Evolutionary conservation across 2,888 invertebrate species (phyloP).

Genomic region (Oligia latruncula): DNA sequence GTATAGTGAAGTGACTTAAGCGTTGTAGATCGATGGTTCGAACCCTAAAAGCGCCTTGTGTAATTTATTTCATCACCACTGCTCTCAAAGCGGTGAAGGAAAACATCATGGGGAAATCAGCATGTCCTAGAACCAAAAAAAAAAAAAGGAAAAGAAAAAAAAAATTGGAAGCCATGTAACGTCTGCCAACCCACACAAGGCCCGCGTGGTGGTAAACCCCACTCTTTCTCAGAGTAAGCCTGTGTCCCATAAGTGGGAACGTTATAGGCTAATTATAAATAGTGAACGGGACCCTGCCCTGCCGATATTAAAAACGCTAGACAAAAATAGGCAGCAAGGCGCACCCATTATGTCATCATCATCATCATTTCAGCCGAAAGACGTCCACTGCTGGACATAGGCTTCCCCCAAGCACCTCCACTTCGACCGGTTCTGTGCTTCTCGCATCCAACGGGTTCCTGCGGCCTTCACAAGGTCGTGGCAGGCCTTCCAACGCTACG

Average conservation of each 20-base stretch:
- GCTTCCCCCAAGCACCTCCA: no score
- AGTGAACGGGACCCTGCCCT: not conserved
- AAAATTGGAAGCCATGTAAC: not conserved
- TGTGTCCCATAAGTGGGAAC: not conserved
- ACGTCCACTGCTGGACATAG: no score
- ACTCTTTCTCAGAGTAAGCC: not conserved
- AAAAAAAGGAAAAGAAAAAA: no score
- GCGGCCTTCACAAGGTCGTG: no score
- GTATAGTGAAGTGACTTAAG: not conserved
- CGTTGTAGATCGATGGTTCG: not conserved
- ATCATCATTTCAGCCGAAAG: no score
- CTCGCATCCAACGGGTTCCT: no score
- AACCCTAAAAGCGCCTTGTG: no score
- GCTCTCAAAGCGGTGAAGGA: not conserved
- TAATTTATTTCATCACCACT: not conserved
- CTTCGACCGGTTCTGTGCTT: no score
- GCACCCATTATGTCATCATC: no score
- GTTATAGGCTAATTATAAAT: not conserved
- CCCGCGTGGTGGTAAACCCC: not conserved
- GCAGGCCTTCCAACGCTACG: no score
- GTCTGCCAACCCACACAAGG: not conserved
- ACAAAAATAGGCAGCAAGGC: slow-evolving; percentile 2
- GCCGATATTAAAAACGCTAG: not conserved
- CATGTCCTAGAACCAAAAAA: not conserved
- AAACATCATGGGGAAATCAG: no score